phyloP scores from a whole-genome alignment of 2,888 invertebrate species.

The Yponomeuta evonymella region DNA sequence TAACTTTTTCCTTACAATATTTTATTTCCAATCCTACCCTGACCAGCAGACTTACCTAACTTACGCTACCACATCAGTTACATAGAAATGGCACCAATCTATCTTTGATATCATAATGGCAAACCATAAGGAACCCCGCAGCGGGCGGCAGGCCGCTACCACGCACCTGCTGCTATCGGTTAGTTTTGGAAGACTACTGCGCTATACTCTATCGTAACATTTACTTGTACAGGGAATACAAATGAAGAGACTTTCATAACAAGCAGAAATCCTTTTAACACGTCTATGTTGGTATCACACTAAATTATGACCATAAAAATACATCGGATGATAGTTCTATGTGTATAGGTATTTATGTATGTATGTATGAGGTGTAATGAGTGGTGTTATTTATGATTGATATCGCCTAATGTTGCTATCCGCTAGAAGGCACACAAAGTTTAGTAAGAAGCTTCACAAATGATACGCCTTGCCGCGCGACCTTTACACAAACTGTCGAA shows the following conservation, averaged over 20 bases:
- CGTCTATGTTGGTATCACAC: slow-evolving; percentile 32
- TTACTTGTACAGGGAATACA: slow-evolving; percentile 59
- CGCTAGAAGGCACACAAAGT: slow-evolving; percentile 76
- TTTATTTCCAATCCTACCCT: slow-evolving; percentile 72
- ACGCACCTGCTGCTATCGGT: slow-evolving; percentile 35
- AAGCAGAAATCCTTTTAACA: slow-evolving; percentile 27
- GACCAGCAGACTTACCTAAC: slow-evolving; percentile 74
- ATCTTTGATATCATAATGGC: slow-evolving; percentile 77
- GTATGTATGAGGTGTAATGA: slow-evolving; percentile 38
- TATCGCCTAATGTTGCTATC: slow-evolving; percentile 71
- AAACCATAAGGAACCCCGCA: slow-evolving; percentile 69
- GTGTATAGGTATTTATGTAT: neutral
- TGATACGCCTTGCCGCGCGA: slow-evolving; percentile 39
- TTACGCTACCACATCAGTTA: slow-evolving; percentile 72
- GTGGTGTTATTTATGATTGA: slow-evolving; percentile 61
- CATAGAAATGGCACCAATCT: slow-evolving; percentile 76
- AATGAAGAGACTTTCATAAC: slow-evolving; percentile 7
- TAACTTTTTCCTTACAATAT: slow-evolving; percentile 50
- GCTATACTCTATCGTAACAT: slow-evolving; percentile 49
- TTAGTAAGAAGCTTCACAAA: slow-evolving; percentile 74
- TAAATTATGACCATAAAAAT: slow-evolving; percentile 8
- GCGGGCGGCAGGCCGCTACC: neutral
- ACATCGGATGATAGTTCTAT: slow-evolving; percentile 35
- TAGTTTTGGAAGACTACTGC: slow-evolving; percentile 75
- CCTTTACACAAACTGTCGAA: slow-evolving; percentile 15